These are phyloP conservation scores for Trogon melanurus DNA, from an alignment of 2,113 vertebrate species.

Conservation along the genomic window DNA sequence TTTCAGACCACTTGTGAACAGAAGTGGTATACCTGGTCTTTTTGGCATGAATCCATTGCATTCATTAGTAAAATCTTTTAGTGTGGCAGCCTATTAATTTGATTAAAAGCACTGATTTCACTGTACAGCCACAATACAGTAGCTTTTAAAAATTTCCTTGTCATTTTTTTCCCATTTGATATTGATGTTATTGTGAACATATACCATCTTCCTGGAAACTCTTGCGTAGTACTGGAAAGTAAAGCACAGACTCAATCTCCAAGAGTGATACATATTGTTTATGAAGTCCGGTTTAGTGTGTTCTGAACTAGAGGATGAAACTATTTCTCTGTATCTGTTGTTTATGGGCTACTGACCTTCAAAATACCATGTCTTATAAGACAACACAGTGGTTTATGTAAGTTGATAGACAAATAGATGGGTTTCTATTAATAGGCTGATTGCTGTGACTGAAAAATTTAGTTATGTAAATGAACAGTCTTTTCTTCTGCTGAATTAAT, in stretches of 20 bases:
- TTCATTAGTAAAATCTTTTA: not conserved
- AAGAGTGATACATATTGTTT: not conserved
- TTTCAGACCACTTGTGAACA: not conserved
- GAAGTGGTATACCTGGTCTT: not conserved
- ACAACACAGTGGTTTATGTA: constrained; percentile 5
- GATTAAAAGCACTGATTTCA: not conserved
- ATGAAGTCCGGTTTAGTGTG: not conserved
- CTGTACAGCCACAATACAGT: not conserved
- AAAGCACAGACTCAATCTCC: not conserved
- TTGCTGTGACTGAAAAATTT: constrained; percentile 41
- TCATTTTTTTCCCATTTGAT: not conserved
- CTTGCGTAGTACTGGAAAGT: not conserved
- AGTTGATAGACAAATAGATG: constrained; percentile 37
- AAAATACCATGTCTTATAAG: not conserved
- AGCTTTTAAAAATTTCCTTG: not conserved
- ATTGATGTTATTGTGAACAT: not conserved
- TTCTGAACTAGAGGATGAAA: not conserved
- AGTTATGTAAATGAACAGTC: constrained; percentile 53
- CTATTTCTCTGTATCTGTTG: not conserved
- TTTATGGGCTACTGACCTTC: constrained; percentile 5
- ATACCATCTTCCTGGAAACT: not conserved
- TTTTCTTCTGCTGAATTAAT: constrained; percentile 48
- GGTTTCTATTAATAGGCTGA: constrained; percentile 57
- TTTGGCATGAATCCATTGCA: not conserved
- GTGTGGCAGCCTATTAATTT: not conserved